These are phyloP conservation scores for Dromaius novaehollandiae DNA, from an alignment of 2,113 vertebrate species.

Conservation along the genomic window DNA sequence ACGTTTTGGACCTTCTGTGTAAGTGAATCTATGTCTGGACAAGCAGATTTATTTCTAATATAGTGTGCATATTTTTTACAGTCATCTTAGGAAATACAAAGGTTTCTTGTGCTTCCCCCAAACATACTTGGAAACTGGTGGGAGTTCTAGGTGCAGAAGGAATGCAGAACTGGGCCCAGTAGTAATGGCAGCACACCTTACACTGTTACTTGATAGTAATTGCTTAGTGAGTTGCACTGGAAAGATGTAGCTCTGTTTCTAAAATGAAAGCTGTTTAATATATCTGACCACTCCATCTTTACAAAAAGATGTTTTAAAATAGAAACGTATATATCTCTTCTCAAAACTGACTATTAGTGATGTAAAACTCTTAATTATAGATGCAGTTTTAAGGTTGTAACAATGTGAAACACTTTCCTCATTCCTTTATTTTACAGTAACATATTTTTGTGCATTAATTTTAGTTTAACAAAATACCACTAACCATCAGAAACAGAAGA, in stretches of 20 bases:
- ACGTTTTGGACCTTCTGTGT: not conserved
- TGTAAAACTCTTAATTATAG: not conserved
- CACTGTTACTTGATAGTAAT: not conserved
- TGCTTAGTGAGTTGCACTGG: not conserved
- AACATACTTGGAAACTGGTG: not conserved
- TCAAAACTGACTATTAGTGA: not conserved
- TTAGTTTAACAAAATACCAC: not conserved
- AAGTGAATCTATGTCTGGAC: not conserved
- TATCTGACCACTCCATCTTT: not conserved
- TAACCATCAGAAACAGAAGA: not conserved
- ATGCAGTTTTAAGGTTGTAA: not conserved
- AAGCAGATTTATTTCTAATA: not conserved
- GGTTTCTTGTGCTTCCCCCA: slow-evolving; percentile 23
- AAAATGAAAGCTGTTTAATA: not conserved
- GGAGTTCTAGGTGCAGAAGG: slow-evolving; percentile 9
- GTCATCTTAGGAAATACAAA: slow-evolving; percentile 6
- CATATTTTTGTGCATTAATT: not conserved
- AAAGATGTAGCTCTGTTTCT: not conserved
- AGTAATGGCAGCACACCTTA: not conserved
- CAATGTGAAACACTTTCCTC: not conserved
- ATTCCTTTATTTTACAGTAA: not conserved
- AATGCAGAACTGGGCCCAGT: not conserved
- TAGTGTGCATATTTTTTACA: not conserved
- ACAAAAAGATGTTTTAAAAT: not conserved
- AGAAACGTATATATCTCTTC: not conserved